phyloP scores from a whole-genome alignment of 2,797 vertebrate species.

The Lindbergichthys nudifrons region DNA sequence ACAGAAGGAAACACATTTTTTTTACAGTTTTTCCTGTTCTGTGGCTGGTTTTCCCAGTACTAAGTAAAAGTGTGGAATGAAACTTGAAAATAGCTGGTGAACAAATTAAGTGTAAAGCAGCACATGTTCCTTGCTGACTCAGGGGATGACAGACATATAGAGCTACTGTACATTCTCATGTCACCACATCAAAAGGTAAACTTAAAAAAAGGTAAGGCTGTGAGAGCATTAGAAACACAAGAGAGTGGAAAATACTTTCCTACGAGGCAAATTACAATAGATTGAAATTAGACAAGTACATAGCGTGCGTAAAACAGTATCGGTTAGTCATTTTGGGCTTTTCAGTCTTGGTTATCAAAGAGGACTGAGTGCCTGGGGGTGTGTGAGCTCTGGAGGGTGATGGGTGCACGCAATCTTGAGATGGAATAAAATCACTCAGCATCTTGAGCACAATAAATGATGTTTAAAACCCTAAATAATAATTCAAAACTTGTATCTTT shows the following conservation, averaged over 20 bases:
- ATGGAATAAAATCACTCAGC: constrained; percentile 36
- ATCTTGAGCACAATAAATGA: not conserved
- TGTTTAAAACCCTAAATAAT: not conserved
- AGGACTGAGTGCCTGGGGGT: constrained; percentile 42
- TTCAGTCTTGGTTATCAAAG: constrained; percentile 60
- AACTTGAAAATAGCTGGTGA: constrained; percentile 1
- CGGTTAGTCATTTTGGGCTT: constrained; percentile 59
- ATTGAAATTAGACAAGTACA: constrained; percentile 62
- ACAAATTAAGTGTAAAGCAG: not conserved
- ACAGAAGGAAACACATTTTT: constrained; percentile 1
- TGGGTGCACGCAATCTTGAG: constrained; percentile 26
- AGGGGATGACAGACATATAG: constrained; percentile 39
- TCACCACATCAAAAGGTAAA: constrained; percentile 63
- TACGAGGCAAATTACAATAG: constrained; percentile 37
- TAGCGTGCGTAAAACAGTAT: constrained; percentile 60
- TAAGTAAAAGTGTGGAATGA: not conserved
- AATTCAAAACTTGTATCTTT: too few species aligned
- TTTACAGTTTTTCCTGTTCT: not conserved
- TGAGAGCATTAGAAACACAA: constrained; percentile 29
- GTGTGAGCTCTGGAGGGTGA: constrained; percentile 60
- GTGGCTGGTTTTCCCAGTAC: not conserved
- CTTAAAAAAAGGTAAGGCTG: constrained; percentile 18
- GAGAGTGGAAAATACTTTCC: constrained; percentile 53
- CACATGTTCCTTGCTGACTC: constrained; percentile 14
- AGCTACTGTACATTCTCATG: constrained; percentile 46